Evolutionary conservation across 2,113 vertebrate genomes (phyloP).

Genomic region (Pelecanus crispus): DNA sequence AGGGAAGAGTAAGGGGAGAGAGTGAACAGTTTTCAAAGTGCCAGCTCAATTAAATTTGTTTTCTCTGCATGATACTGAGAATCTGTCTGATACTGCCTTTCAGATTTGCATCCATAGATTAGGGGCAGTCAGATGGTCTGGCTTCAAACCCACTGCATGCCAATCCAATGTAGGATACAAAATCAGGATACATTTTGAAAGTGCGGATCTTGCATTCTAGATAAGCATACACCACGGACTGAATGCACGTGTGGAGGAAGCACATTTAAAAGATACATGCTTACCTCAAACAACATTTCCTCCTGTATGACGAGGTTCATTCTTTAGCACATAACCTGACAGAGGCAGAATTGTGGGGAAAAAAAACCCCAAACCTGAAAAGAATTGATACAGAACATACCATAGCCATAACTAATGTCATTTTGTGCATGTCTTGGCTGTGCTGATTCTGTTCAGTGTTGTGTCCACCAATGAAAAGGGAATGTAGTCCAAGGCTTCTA

Average conservation of each 20-base stretch:
- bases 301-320: not conserved
- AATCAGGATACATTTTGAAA: not conserved
- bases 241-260: accelerated
- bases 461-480: not conserved
- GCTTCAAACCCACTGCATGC: not conserved
- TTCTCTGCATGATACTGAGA: not conserved
- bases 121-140: not conserved
- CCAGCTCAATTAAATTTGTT: not conserved
- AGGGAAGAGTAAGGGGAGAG: not conserved
- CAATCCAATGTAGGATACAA: not conserved
- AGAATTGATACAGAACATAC: not conserved
- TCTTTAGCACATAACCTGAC: not conserved
- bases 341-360: not conserved
- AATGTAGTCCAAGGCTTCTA: not conserved
- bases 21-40: not conserved
- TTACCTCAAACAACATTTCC: not conserved
- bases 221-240: not conserved
- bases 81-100: not conserved
- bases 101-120: not conserved
- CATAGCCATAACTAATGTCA: not conserved
- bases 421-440: not conserved
- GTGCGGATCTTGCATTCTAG: not conserved
- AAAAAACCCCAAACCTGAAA: not conserved
- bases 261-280: not conserved
- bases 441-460: not conserved